These are phyloP conservation scores for Trachelus stipa DNA, from an alignment of 2,888 invertebrate species.

Conservation along the genomic window DNA sequence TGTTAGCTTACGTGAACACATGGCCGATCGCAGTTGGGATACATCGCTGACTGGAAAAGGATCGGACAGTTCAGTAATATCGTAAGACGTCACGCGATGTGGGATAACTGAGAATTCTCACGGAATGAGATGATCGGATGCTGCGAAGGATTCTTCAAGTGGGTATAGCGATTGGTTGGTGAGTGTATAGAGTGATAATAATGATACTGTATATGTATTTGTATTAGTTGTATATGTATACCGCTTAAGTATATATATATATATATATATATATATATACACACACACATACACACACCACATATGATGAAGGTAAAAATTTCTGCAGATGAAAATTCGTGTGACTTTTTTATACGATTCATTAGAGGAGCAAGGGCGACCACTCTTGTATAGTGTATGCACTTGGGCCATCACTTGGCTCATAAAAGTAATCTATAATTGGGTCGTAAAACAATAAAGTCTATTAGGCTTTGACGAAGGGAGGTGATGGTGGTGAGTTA, in stretches of 20 bases:
- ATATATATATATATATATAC: neutral
- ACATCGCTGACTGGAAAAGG: neutral
- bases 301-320: neutral
- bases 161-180: neutral
- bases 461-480: slow-evolving; percentile 45
- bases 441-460: slow-evolving; percentile 63
- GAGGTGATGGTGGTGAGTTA: slow-evolving; percentile 2
- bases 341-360: slow-evolving; percentile 34
- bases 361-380: slow-evolving; percentile 42
- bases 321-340: slow-evolving; percentile 4
- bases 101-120: neutral
- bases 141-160: neutral
- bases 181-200: neutral
- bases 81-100: neutral
- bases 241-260: neutral
- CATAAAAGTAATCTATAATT: slow-evolving; percentile 63
- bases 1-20: neutral
- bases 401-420: slow-evolving; percentile 38
- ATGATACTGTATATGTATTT: neutral
- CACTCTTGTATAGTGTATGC: slow-evolving; percentile 13
- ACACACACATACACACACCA: too few relatives aligned
- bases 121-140: neutral
- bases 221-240: neutral
- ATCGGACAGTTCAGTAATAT: neutral
- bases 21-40: neutral